These are phyloP conservation scores for Wasmannia auropunctata DNA, from an alignment of 1,140 invertebrate species.

Conservation along the genomic window DNA sequence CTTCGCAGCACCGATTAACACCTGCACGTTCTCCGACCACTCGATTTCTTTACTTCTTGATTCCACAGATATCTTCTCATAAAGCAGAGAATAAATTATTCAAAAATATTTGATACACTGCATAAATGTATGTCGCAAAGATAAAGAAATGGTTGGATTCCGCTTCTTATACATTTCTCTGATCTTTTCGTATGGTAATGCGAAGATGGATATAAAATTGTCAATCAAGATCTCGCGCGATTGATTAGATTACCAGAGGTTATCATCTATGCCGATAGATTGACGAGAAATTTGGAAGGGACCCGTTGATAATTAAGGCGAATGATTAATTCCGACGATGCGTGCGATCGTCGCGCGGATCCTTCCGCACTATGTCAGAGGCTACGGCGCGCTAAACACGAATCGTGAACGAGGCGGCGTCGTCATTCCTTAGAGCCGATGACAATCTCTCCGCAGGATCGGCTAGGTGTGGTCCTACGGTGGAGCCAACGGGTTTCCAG, in stretches of 20 bases:
- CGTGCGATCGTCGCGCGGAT: conserved; percentile 28
- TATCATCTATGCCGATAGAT: background rate
- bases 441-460: conserved; percentile 75
- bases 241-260: background rate
- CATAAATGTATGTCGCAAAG: background rate
- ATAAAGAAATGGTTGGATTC: background rate
- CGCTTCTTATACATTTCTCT: background rate
- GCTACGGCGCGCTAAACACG: conserved; percentile 14
- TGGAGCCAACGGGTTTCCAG: conserved; percentile 82
- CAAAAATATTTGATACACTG: background rate
- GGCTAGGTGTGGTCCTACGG: conserved; percentile 84
- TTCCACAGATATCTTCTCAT: background rate
- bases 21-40: background rate
- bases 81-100: background rate
- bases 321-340: conserved; percentile 35
- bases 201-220: background rate
- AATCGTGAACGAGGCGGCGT: conserved; percentile 58
- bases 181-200: background rate
- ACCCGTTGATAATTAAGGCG: conserved; percentile 14
- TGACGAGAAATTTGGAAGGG: background rate
- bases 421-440: conserved; percentile 76
- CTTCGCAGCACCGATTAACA: background rate
- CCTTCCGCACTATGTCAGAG: conserved; percentile 11
- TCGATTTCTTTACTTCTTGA: background rate
- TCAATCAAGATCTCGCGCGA: background rate